Conservation (phyloP, 2,888 invertebrate species). For the Hermaeophaga mercurialis region DNA sequence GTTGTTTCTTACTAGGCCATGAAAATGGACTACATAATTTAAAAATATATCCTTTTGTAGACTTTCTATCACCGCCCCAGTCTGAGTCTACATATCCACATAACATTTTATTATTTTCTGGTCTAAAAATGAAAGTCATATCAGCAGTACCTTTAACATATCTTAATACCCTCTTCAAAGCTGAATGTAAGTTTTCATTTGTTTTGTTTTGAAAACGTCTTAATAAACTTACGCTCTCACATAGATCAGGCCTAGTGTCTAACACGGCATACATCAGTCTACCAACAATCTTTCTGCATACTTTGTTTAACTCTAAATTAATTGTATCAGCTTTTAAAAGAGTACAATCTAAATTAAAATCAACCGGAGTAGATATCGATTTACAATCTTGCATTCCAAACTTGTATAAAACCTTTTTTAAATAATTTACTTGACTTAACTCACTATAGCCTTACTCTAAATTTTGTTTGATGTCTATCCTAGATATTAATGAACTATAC, state of each 20-base stretch:
- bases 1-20: constrained; percentile 2
- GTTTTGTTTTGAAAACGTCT: not conserved
- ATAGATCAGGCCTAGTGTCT: not conserved
- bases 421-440: constrained; percentile 9
- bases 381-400: too few species aligned
- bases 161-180: constrained; percentile 18
- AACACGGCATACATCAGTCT: not conserved
- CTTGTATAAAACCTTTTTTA: constrained; percentile 3
- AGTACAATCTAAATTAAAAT: not conserved
- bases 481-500: constrained; percentile 16
- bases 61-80: constrained; percentile 24
- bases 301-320: not conserved
- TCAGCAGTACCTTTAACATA: constrained; percentile 27
- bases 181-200: too few species aligned
- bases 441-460: not conserved
- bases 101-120: constrained; percentile 10
- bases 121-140: constrained; percentile 18
- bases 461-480: constrained; percentile 14
- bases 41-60: not conserved
- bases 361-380: too few species aligned
- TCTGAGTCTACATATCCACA: constrained; percentile 29
- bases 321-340: not conserved
- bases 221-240: not conserved
- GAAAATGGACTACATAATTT: not conserved
- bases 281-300: constrained; percentile 1